Evolutionary conservation across 1,140 invertebrate species (phyloP), one percentile per base, ranked within the genome.

Genomic region (Melipona quadrifasciata): DNA sequence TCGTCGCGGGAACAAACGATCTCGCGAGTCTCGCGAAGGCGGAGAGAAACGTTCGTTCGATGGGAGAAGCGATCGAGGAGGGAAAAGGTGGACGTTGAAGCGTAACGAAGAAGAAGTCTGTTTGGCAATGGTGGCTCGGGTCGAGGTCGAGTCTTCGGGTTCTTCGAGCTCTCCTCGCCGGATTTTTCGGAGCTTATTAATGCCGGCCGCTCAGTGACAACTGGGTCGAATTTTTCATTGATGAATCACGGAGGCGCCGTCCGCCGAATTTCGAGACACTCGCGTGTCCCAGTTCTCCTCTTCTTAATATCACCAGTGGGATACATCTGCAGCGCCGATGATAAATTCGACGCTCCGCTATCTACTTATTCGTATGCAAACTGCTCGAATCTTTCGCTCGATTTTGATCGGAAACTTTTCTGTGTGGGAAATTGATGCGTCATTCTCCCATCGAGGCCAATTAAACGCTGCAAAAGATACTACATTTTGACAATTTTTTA

Each of bases 191-290:
- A 73, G 84, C 72, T 88, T 88, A 89, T 89, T 89, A 89, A 88
- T 77, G 83, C 87, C 58, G 51, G 67, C 31, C 55, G 68, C 57
- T 55, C 12, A 34, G 67, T 85, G 86, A 89, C 87, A 89, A 89
- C 82, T 86, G 75, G 87, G 87, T 88, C 87, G 86, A 76, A 89
- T 88, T 89, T 86, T 88, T 89, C 87, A 86, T 89, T 89, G 87
- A 88, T 89, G 87, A 89, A 82, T 89, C 87, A 89, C 73, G 83
- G 39, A 82, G 75, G 83, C 74, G 79, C 84, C 87, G 75, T 55
- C 57, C 53, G 58, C 68, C 57, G 61, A 80, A 82, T 89, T 89
- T 88, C 84, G 86, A 47, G 53, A 65, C n/a, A n/a, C 82, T 70
- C 31, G 34, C 11, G 79, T 70, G 87, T 79, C 79, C 87, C 75